Conservation (phyloP, 2,888 invertebrate species). For the Miltochrista miniata region DNA sequence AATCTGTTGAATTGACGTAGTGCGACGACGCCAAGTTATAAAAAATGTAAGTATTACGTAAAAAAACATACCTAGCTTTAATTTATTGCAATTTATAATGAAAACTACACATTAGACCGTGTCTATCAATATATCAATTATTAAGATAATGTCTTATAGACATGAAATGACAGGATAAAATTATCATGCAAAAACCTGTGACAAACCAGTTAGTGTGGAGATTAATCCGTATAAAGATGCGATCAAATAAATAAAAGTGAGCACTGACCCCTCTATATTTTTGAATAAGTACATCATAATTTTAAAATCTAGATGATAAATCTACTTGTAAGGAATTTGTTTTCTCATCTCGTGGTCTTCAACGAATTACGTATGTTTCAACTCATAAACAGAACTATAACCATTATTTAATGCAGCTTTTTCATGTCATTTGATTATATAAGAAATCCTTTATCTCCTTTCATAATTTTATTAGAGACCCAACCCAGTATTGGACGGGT, state of each 20-base stretch:
- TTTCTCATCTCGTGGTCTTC: background rate
- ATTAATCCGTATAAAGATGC: background rate
- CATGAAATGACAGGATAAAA: conserved; percentile 1
- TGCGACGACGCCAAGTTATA: background rate
- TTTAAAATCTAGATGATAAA: background rate
- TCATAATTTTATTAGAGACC: too few relatives aligned
- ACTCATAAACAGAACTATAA: too few relatives aligned
- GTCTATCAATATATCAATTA: conserved; percentile 14
- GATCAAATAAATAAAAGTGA: background rate
- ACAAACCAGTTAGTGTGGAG: background rate
- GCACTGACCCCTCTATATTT: background rate
- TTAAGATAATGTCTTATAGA: conserved; percentile 6
- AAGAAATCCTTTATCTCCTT: too few relatives aligned
- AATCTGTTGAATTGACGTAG: conserved; percentile 9
- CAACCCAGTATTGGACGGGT: too few relatives aligned
- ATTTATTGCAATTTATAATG: conserved; percentile 20
- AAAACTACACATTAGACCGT: conserved; percentile 10
- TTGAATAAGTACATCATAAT: background rate
- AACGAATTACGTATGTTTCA: background rate
- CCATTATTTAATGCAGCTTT: too few relatives aligned
- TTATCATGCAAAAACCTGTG: background rate
- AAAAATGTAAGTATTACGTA: conserved; percentile 8
- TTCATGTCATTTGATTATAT: too few relatives aligned
- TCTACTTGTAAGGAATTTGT: background rate
- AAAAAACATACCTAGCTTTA: conserved; percentile 13